Base-by-base conservation (phyloP, 2,888 invertebrate species). In the Catocala fraxini region DNA sequence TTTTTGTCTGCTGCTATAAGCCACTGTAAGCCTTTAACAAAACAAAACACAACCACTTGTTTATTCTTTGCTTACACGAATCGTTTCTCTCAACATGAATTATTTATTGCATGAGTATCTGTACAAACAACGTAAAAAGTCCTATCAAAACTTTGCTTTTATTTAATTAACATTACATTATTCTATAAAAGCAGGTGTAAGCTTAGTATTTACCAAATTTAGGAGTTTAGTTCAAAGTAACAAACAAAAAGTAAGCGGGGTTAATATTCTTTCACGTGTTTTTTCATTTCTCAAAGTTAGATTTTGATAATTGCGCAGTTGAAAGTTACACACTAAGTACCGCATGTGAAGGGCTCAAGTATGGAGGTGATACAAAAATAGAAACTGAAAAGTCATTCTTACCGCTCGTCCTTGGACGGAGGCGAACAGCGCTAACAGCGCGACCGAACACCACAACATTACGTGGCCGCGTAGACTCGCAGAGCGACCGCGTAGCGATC, bases 351-450 rank as follows among this genome's bases (percentile, higher is more conserved):
- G 45, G 56, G 54, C 58, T 63, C 55, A 66, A 64, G 62, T 60
- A 42, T 39, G 43, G 25, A 13, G 12, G 11, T 39, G 49, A 63
- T 25, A 62, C 53, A 65, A 67, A 49, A 75, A 76, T 73, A 67
- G 60, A 70, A 75, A 68, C 62, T 72, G 65, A 73, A 78, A 84
- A 82, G 75, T 83, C 68, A 79, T 82, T 79, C 92, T 91, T 89
- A 94, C 93, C 90, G 93, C 93, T 78, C 93, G 92, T 89, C 93
- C 92, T 90, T 94, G 92, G 80, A 82, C 91, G 62, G 91, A 83
- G 69, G 92, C 91, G 80, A 90, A 83, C 76, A 93, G 80, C 70
- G 91, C 91, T 85, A 93, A 85, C 73, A 92, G 81, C 83, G 79
- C 85, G 74, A 92, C 76, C 73, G 89, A 84, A 76, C 82, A 84